Evolutionary conservation across 2,797 vertebrate genomes (phyloP), one percentile per base, ranked within the genome.

Genomic region (Tamandua tetradactyla): DNA sequence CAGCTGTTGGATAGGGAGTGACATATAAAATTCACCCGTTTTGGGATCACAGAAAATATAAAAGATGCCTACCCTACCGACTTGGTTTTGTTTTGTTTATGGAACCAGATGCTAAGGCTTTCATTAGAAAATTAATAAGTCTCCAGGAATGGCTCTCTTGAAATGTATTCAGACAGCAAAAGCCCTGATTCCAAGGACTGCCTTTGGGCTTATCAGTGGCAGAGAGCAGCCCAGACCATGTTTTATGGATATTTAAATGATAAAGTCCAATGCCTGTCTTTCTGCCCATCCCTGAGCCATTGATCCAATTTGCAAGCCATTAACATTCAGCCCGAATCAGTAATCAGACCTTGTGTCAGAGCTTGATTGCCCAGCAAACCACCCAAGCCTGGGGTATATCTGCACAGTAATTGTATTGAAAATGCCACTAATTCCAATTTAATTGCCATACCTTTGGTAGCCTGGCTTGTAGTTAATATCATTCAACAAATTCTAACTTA

Each of bases 241-340:
- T 81, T 83, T 94, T 32, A 72, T 49, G 89, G 93, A 72, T 95
- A 91, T 88, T 93, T 94, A 93, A 11, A 25, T 37, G 72, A 66
- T 81, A 32, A 95, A 96, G 79, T 75, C 94, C 42, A 92, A 8
- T 0, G 0, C 40, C 96, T 94, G 97, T 87, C 87, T 96, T 85
- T 90, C 93, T 69, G 94, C 84, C 35, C 71, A 89, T 94, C 97
- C 89, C 96, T 87, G 91, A 93, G 96, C 96, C 94, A 93, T 83
- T 59, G 94, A 96, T 95, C 95, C 97, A 96, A 97, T 97, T 98
- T 97, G 95, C 96, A 94, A 93, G 66, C 90, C 87, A 96, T 98
- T 98, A 98, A 88, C 96, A 97, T 96, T 97, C 97, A 93, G 96
- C 96, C 89, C 20, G 88, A 97, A 96, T 98, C 97, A 76, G 89